These are phyloP conservation scores for Schizothorax lantsangensis DNA, from an alignment of 2,797 vertebrate genomes.

Conservation along the genomic window DNA sequence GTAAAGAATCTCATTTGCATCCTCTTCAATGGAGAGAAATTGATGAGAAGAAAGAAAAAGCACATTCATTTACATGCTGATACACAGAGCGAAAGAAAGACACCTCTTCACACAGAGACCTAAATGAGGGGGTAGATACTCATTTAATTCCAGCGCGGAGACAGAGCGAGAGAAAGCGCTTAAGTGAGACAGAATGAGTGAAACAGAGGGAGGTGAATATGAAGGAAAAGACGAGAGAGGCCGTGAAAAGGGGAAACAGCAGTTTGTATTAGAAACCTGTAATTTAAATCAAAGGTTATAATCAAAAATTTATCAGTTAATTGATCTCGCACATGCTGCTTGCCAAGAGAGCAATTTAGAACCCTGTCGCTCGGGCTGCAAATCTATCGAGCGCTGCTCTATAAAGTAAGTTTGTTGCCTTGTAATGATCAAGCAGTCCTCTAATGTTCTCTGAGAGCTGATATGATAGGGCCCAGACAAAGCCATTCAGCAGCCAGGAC, in stretches of 20 bases:
- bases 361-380: slow-evolving; percentile 56
- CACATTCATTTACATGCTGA: slow-evolving; percentile 59
- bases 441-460: slow-evolving; percentile 60
- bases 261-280: slow-evolving; percentile 61
- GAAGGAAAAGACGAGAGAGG: slow-evolving; percentile 31
- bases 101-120: slow-evolving; percentile 50
- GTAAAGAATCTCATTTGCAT: slow-evolving; percentile 61
- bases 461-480: slow-evolving; percentile 55
- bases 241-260: slow-evolving; percentile 48
- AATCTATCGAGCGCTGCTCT: slow-evolving; percentile 57
- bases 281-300: slow-evolving; percentile 68
- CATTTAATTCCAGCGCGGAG: slow-evolving; percentile 46
- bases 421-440: slow-evolving; percentile 61
- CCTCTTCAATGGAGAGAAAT: slow-evolving; percentile 54
- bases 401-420: slow-evolving; percentile 64
- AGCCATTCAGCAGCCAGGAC: slow-evolving; percentile 36
- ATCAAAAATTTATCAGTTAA: slow-evolving; percentile 72
- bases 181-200: slow-evolving; percentile 34
- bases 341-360: slow-evolving; percentile 63
- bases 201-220: slow-evolving; percentile 39
- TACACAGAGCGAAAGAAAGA: slow-evolving; percentile 50
- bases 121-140: slow-evolving; percentile 53
- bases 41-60: slow-evolving; percentile 47
- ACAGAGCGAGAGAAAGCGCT: slow-evolving; percentile 34
- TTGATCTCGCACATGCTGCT: slow-evolving; percentile 67